Conservation (phyloP, 2,113 vertebrate genomes). For the Monopterus albus region DNA sequence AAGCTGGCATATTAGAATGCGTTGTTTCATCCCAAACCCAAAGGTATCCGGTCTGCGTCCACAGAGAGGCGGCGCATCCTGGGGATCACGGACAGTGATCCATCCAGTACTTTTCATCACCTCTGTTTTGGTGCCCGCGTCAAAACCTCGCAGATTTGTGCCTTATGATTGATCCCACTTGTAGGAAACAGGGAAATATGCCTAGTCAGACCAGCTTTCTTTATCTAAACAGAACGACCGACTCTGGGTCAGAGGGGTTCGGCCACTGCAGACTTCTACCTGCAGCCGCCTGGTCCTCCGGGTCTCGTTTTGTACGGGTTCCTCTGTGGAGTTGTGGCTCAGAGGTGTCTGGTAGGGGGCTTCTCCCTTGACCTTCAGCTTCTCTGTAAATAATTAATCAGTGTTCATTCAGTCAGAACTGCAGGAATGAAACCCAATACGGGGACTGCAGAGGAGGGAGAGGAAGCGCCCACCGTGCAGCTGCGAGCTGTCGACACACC, state of each 20-base stretch:
- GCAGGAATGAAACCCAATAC: constrained; percentile 77
- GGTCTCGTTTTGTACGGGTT: not conserved
- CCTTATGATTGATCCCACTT: not conserved
- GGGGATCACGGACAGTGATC: too few relatives aligned
- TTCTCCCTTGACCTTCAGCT: constrained; percentile 67
- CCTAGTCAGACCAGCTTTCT: not conserved
- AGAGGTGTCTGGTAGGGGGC: constrained; percentile 39
- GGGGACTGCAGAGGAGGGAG: constrained; percentile 57
- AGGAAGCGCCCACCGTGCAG: constrained; percentile 5
- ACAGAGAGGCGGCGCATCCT: too few relatives aligned
- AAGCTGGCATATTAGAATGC: too few relatives aligned
- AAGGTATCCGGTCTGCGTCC: too few relatives aligned
- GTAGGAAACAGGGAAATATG: not conserved
- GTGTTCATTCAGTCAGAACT: constrained; percentile 74
- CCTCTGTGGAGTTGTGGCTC: not conserved
- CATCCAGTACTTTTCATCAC: too few relatives aligned
- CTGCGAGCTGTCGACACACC: not conserved
- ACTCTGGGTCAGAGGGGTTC: not conserved
- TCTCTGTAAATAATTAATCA: constrained; percentile 81
- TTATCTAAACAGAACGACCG: not conserved
- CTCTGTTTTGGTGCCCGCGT: too few relatives aligned
- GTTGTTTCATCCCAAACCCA: too few relatives aligned
- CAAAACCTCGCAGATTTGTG: not conserved
- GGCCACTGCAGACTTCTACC: constrained; percentile 1
- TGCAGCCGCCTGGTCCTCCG: not conserved